These are phyloP conservation scores for Eulemur mongoz DNA, from an alignment of 2,797 vertebrate species.

Conservation along the genomic window DNA sequence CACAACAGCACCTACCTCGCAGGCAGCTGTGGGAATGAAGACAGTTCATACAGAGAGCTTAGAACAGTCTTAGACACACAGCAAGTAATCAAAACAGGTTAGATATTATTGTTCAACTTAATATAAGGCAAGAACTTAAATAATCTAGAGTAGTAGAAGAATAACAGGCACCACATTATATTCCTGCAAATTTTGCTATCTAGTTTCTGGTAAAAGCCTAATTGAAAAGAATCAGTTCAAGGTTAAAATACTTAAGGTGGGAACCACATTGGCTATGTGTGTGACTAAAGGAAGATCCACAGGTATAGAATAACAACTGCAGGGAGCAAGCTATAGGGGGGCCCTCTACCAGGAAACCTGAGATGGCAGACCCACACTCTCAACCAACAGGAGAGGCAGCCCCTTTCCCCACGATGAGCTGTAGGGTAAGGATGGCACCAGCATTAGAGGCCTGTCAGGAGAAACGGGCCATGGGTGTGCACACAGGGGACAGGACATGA, in stretches of 20 bases:
- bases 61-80: not conserved
- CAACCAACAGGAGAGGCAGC: not conserved
- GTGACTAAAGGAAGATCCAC: not conserved
- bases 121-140: not conserved
- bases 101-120: not conserved
- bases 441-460: not conserved
- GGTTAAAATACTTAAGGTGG: not conserved
- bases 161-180: not conserved
- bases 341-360: not conserved
- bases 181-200: not conserved
- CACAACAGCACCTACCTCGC: not conserved
- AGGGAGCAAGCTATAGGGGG: not conserved
- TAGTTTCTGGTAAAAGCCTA: not conserved
- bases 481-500: not conserved
- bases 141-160: not conserved
- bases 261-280: not conserved
- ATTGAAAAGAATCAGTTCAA: not conserved
- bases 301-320: not conserved
- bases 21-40: not conserved
- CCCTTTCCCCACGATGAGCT: fast-evolving
- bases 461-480: fast-evolving
- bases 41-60: not conserved
- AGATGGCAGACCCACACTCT: not conserved
- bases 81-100: not conserved
- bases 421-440: not conserved